Evolutionary conservation across 2,113 vertebrate species (phyloP).

Genomic region (Amphiprion percula): DNA sequence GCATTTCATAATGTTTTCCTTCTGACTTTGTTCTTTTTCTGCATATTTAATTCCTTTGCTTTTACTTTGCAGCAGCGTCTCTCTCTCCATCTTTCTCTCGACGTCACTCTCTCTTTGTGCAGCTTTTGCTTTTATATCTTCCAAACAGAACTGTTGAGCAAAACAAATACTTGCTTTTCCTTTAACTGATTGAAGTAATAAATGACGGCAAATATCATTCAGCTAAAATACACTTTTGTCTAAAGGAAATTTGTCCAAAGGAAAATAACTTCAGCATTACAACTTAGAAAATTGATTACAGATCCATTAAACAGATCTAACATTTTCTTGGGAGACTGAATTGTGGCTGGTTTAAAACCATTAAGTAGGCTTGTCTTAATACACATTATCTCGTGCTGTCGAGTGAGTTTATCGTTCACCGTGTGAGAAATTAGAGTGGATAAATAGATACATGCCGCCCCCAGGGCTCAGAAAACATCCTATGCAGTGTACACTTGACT

Average conservation of each 20-base stretch:
- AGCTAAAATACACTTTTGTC: conserved; percentile 48
- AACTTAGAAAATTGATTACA: conserved; percentile 40
- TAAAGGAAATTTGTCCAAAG: conserved; percentile 19
- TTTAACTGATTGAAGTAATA: conserved; percentile 39
- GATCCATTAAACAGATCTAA: conserved; percentile 13
- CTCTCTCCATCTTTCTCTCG: conserved; percentile 15
- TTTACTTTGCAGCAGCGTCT: conserved; percentile 1
- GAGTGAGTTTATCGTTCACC: conserved; percentile 31
- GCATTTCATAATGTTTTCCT: conserved; percentile 41
- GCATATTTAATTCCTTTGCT: conserved; percentile 24
- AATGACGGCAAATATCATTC: conserved; percentile 42
- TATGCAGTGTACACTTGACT: conserved; percentile 35
- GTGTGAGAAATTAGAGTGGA: conserved; percentile 49
- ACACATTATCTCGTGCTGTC: conserved; percentile 26
- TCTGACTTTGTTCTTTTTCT: conserved; percentile 27
- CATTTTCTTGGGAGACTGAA: not conserved
- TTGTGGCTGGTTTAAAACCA: conserved; percentile 11
- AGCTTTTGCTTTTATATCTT: conserved; percentile 43
- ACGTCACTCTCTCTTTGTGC: conserved; percentile 11
- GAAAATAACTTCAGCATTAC: conserved; percentile 23
- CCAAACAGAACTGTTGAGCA: conserved; percentile 22
- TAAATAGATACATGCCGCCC: conserved; percentile 55
- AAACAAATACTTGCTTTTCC: conserved; percentile 33
- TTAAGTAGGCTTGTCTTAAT: conserved; percentile 28
- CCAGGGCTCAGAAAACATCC: conserved; percentile 61